phyloP scores from a whole-genome alignment of 2,888 invertebrate species.

The Nudaria mundana region DNA sequence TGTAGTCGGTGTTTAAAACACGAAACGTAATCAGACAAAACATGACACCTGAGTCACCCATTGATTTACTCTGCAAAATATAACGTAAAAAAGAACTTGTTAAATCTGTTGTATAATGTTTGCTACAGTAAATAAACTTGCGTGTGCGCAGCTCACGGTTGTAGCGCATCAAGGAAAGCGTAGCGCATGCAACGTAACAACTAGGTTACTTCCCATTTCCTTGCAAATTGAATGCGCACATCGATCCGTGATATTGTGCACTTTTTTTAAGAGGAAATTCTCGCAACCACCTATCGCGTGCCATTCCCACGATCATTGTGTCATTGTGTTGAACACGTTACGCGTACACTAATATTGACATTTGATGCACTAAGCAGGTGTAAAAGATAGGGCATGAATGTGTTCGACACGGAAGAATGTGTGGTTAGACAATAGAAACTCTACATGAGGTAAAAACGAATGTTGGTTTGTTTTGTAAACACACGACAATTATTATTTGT shows the following conservation, averaged over 20 bases:
- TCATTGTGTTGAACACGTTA: slow-evolving; percentile 9
- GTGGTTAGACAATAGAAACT: too few relatives aligned
- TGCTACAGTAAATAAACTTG: slow-evolving; percentile 12
- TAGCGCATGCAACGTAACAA: slow-evolving; percentile 56
- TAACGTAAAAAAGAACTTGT: too few relatives aligned
- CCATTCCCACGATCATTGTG: slow-evolving; percentile 45
- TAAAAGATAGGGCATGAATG: too few relatives aligned
- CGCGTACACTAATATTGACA: slow-evolving; percentile 1
- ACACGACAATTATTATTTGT: too few relatives aligned
- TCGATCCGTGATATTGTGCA: slow-evolving; percentile 8
- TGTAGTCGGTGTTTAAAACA: too few relatives aligned
- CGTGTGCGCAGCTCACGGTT: slow-evolving; percentile 20
- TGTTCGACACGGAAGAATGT: too few relatives aligned
- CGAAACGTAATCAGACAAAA: too few relatives aligned
- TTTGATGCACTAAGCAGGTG: too few relatives aligned
- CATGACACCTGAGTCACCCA: too few relatives aligned
- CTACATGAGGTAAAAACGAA: too few relatives aligned
- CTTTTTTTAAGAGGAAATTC: slow-evolving; percentile 50
- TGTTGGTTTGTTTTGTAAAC: too few relatives aligned
- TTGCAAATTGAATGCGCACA: slow-evolving; percentile 28
- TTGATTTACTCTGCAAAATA: too few relatives aligned
- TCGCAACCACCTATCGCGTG: slow-evolving; percentile 16
- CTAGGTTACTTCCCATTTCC: slow-evolving; percentile 74
- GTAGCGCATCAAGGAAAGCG: slow-evolving; percentile 49
- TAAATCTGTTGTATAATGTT: slow-evolving; percentile 22